Base-by-base conservation (phyloP, 2,888 invertebrate genomes). In the Cyclophora albipunctata region DNA sequence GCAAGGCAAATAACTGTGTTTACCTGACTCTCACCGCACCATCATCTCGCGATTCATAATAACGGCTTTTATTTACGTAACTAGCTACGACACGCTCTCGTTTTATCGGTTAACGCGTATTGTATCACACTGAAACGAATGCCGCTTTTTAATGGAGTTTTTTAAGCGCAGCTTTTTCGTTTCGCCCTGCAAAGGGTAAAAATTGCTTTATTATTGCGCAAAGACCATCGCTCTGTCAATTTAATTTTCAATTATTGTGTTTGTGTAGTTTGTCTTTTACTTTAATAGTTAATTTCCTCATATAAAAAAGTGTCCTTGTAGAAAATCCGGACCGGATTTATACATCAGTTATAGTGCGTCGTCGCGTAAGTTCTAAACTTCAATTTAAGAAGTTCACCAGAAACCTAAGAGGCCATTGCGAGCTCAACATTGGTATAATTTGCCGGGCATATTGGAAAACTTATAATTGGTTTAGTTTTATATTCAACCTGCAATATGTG, bases 381-480 rank as follows among this genome's bases (percentile, higher is more conserved):
- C 64, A 70, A 73, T 74, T 71, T 71, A 65, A 63, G 67, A 78
- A 74, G 67, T 70, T 67, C 53, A 63, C 72, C 74, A 78, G 74
- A 71, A 71, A 71, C 73, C 66, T 62, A 71, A 68, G 69, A 56
- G 75, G 71, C 75, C 73, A 75, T 76, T 73, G 73, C 73, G 70
- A 79, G 72, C 78, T 78, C 71, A 76, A 78, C 79, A 81, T 77
- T 79, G 77, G 74, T 81, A 83, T 84, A 81, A 84, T 83, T 81
- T 78, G 72, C 80, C 71, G 69, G 75, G 75, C 79, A 79, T 83
- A 84, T 84, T 83, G 81, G 82, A 81, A 84, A 84, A 85, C 83
- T 84, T 85, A 79, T 84, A 84, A 85, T 84, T 84, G 82, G 75
- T 82, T 85, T 81, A 82, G 79, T 85, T 83, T 84, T 84, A 81